Evolutionary conservation across 1,140 invertebrate genomes (phyloP).

Genomic region (Macrostomum lignano): DNA sequence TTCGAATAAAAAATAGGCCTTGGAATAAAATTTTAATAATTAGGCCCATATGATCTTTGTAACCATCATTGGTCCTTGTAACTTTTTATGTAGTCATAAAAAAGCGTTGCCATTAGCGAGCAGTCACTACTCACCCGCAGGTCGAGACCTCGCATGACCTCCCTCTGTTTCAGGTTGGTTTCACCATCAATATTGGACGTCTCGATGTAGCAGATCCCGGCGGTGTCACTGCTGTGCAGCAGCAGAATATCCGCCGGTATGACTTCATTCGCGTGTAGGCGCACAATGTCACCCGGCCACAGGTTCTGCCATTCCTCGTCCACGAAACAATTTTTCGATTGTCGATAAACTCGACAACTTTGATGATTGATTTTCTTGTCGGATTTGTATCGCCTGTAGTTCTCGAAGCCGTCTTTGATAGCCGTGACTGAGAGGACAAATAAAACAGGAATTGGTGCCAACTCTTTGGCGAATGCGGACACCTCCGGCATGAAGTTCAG

Average conservation of each 20-base stretch:
- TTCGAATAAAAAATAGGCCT: no score
- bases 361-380: constrained; percentile 17
- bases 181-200: constrained; percentile 29
- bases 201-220: constrained; percentile 27
- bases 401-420: constrained; percentile 82
- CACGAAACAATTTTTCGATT: background rate
- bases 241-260: constrained; percentile 55
- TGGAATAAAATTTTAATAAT: no score
- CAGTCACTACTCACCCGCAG: no score
- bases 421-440: constrained; percentile 74
- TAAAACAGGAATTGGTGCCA: constrained; percentile 43
- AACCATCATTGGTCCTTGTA: no score
- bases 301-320: constrained; percentile 45
- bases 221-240: constrained; percentile 29
- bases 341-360: constrained; percentile 22
- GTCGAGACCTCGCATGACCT: no score
- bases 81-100: no score
- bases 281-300: constrained; percentile 63
- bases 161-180: constrained; percentile 5
- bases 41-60: no score
- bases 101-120: no score
- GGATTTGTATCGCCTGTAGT: constrained; percentile 31
- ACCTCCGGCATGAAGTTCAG: constrained; percentile 30
- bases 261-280: constrained; percentile 34
- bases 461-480: constrained; percentile 23